Conservation (phyloP, 2,113 vertebrate genomes). For the Onychostoma macrolepis region DNA sequence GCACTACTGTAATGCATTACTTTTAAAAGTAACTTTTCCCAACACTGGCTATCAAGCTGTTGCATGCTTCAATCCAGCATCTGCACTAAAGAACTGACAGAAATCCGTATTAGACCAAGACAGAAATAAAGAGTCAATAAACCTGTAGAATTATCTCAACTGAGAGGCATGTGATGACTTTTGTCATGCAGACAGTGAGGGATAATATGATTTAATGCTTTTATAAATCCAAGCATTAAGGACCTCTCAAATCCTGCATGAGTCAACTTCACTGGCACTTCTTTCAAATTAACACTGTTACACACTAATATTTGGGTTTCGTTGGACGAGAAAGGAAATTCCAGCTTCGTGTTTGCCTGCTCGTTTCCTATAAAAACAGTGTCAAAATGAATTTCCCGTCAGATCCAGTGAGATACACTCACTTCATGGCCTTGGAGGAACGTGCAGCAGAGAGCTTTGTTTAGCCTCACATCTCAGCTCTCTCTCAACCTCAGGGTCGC, state of each 20-base stretch:
- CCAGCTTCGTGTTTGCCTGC: slow-evolving; percentile 55
- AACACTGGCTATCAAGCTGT: slow-evolving; percentile 51
- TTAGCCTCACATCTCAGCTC: neutral
- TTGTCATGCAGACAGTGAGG: slow-evolving; percentile 57
- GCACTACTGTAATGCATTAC: neutral
- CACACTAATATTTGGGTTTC: slow-evolving; percentile 64
- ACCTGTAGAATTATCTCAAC: slow-evolving; percentile 58
- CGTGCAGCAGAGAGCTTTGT: neutral
- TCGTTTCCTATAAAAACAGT: neutral
- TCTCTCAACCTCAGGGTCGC: slow-evolving; percentile 11
- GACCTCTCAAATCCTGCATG: no score
- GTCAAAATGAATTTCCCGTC: neutral
- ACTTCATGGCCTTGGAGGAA: slow-evolving; percentile 14
- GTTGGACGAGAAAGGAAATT: slow-evolving; percentile 65
- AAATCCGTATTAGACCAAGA: slow-evolving; percentile 21
- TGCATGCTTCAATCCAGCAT: slow-evolving; percentile 37
- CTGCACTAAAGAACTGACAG: slow-evolving; percentile 47
- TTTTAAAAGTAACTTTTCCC: neutral
- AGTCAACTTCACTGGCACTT: neutral
- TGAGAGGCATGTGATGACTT: slow-evolving; percentile 49
- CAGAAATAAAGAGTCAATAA: slow-evolving; percentile 58
- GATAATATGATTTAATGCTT: slow-evolving; percentile 71
- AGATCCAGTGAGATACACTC: neutral
- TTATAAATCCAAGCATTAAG: slow-evolving; percentile 1
- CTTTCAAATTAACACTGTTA: slow-evolving; percentile 63